Conservation (phyloP, 2,888 invertebrate genomes). For the Hirtodrosophila trivittata region DNA sequence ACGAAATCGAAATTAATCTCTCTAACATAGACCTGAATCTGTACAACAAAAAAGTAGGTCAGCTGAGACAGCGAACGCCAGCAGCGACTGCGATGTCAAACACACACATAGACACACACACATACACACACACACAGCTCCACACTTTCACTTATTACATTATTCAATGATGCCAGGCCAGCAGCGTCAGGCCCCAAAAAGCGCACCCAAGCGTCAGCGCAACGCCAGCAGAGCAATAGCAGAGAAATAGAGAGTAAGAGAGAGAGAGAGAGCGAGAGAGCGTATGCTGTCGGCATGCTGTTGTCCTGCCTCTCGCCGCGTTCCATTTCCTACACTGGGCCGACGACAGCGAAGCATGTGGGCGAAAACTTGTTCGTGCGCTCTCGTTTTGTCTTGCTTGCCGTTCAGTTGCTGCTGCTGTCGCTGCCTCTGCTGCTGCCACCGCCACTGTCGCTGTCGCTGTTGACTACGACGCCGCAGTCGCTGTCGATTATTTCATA, state of each 20-base stretch:
- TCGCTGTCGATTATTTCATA: conserved; percentile 81
- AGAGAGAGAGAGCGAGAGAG: conserved; percentile 10
- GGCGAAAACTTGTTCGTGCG: conserved; percentile 72
- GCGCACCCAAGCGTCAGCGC: conserved; percentile 39
- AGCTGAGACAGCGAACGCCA: conserved; percentile 82
- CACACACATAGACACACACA: conserved; percentile 14
- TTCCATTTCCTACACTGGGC: conserved; percentile 48
- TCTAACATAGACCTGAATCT: conserved; percentile 97
- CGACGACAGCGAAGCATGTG: conserved; percentile 53
- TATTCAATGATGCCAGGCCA: conserved; percentile 83
- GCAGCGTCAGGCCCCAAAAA: conserved; percentile 84
- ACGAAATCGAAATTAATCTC: conserved; percentile 82
- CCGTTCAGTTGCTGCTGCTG: conserved; percentile 21
- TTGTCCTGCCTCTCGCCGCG: conserved; percentile 35
- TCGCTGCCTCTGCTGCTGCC: conserved; percentile 11
- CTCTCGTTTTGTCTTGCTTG: conserved; percentile 48
- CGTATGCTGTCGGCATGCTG: conserved; percentile 3
- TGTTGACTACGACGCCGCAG: conserved; percentile 15
- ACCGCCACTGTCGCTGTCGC: conserved; percentile 14
- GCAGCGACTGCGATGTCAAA: conserved; percentile 34
- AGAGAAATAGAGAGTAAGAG: conserved; percentile 22
- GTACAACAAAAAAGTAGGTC: conserved; percentile 91
- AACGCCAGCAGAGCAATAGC: conserved; percentile 16
- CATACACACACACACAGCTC: conserved; percentile 39
- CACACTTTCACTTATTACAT: conserved; percentile 95